Evolutionary conservation across 2,797 vertebrate species (phyloP).

Genomic region (Cossypha niveicapilla): DNA sequence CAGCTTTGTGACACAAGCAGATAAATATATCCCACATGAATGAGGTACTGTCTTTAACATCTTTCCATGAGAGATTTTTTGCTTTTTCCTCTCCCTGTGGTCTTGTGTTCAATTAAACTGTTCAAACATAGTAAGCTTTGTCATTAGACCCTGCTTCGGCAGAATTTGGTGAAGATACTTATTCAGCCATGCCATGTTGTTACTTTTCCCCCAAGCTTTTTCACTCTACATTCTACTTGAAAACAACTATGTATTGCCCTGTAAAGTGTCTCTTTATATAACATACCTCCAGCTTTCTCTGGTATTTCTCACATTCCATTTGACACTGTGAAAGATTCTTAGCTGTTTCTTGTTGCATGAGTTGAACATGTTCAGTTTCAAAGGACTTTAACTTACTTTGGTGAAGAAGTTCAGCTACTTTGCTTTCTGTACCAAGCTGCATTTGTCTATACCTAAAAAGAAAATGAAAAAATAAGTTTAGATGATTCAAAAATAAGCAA

Average conservation of each 20-base stretch:
- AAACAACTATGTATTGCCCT: background rate
- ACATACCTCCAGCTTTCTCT: slow-evolving; percentile 94
- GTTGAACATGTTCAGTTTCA: slow-evolving; percentile 89
- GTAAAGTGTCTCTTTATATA: background rate
- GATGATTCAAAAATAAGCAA: background rate
- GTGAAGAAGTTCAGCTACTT: slow-evolving; percentile 87
- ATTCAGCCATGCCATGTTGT: background rate
- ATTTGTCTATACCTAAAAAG: slow-evolving; percentile 85
- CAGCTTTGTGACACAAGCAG: background rate
- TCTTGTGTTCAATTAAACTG: background rate
- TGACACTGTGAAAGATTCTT: slow-evolving; percentile 90
- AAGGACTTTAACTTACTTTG: slow-evolving; percentile 91
- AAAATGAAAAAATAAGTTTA: background rate
- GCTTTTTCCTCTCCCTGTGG: background rate
- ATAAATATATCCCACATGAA: background rate
- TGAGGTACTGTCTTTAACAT: background rate
- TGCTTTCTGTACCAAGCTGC: slow-evolving; percentile 88
- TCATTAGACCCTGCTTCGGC: background rate
- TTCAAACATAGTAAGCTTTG: background rate
- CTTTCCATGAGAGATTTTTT: background rate
- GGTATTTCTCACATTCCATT: slow-evolving; percentile 94
- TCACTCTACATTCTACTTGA: background rate
- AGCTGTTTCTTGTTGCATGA: slow-evolving; percentile 90
- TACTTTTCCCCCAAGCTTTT: background rate
- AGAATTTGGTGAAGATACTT: background rate